phyloP scores from a whole-genome alignment of 2,888 invertebrate genomes.

The Acanthosepion esculentum region DNA sequence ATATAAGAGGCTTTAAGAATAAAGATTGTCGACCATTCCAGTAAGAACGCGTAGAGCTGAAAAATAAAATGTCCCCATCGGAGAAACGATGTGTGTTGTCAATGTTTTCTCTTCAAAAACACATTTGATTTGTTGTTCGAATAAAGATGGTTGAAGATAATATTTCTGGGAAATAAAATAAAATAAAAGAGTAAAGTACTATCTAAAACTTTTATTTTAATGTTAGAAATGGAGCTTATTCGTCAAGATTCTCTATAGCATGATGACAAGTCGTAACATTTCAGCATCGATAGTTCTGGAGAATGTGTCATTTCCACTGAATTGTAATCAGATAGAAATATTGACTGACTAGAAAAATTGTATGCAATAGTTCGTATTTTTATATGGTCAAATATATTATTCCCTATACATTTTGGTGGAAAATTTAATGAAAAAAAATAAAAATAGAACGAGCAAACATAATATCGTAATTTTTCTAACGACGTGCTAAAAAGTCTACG shows the following conservation, averaged over 20 bases:
- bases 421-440: background rate
- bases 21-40: background rate
- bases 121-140: background rate
- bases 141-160: background rate
- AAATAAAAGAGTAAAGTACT: background rate
- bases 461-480: no score
- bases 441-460: background rate
- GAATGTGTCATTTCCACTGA: background rate
- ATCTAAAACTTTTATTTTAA: background rate
- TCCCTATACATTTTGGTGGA: background rate
- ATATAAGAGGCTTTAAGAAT: conserved; percentile 2
- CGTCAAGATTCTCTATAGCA: background rate
- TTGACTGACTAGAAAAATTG: conserved; percentile 2
- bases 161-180: background rate
- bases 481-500: no score
- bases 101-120: background rate
- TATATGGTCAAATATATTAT: background rate
- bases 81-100: background rate
- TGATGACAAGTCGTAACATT: background rate
- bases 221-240: background rate
- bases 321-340: conserved; percentile 14
- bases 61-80: background rate
- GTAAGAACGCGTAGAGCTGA: background rate
- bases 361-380: background rate
- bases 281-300: background rate